A percentile compares a stretch with the other conserved stretches of the same genome.
These are phyloP conservation scores for Meteorus sp. DNA, from an alignment of 1,140 invertebrate genomes.

Conservation along the genomic window DNA sequence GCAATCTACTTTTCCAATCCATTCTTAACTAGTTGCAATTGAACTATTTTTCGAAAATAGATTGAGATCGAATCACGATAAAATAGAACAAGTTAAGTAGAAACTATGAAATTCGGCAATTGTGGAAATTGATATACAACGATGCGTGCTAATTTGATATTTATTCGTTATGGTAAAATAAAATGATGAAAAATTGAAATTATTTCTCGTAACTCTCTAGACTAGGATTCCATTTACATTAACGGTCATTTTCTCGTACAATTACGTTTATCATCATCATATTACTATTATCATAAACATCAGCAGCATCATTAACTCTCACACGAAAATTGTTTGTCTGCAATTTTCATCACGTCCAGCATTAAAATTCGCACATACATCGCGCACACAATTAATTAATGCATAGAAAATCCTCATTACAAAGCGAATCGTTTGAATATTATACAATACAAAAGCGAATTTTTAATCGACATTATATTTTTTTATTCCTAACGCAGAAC, in stretches of 20 bases:
- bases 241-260: background rate
- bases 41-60: background rate
- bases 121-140: no score
- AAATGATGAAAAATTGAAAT: background rate
- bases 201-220: background rate
- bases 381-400: background rate
- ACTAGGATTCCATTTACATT: slow-evolving; percentile 4
- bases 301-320: no score
- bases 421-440: slow-evolving; percentile 2
- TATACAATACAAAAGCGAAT: slow-evolving; percentile 26
- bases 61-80: background rate
- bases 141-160: no score
- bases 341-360: background rate
- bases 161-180: background rate
- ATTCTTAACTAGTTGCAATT: background rate
- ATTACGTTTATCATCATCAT: background rate
- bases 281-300: no score
- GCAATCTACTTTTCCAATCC: no score
- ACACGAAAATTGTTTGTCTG: no score
- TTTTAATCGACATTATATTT: slow-evolving; percentile 11
- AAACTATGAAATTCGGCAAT: no score
- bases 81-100: no score
- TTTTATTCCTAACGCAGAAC: background rate
- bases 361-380: no score
- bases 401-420: background rate